Conservation (phyloP, 2,113 vertebrate genomes). For the Oryctolagus cuniculus region mOryCun1.1 NC_091433.1:187033001-187033500, state of each 20-base stretch:
- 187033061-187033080: background rate
- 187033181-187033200: rapidly evolving
- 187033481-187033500: rapidly evolving
- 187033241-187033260: background rate
- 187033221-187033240: background rate
- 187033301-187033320: rapidly evolving
- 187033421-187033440: rapidly evolving
- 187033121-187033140: too few relatives aligned
- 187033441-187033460: rapidly evolving
- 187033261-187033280: background rate
- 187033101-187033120: background rate
- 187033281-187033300: background rate
- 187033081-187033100: background rate
- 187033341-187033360: rapidly evolving
- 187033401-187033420: background rate
- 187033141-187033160: rapidly evolving
- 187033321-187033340: rapidly evolving
- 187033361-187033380: background rate
- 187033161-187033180: background rate
- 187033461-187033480: background rate
- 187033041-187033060: too few relatives aligned
- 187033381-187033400: rapidly evolving
- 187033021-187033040: rapidly evolving
- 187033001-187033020: too few relatives aligned
- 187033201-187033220: background rate